Evolutionary conservation across 2,797 vertebrate species (phyloP), one percentile per base, ranked within the genome.

Genomic region (Natrix natrix): DNA sequence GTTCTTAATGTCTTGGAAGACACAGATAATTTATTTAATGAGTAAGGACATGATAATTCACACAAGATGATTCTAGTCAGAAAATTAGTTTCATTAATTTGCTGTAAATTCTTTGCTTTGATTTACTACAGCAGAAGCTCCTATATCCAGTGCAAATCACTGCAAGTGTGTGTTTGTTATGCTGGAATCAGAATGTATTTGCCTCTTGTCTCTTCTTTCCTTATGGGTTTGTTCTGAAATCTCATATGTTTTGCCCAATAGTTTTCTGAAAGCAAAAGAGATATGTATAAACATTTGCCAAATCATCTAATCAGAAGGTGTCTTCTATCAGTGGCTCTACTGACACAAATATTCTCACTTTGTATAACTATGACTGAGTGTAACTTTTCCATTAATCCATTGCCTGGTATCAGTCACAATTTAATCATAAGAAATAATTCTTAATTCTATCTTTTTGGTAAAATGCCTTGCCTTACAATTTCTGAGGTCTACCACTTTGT

Each of bases 21-120:
- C 96, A 96, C 95, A 94, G 94, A 97, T 97, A 97, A 98, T 98
- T 98, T 97, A 97, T 98, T 97, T 98, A 97, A 98, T 96, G 97
- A 97, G 96, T 96, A 97, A 96, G 98, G 97, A 97, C 97, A 97
- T 63, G 87, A 97, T 97, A 96, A 97, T 97, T 97, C 97, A 97
- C 96, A 96, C 96, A 97, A 91, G 94, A 97, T 97, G 95, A 97
- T 97, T 98, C 96, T 95, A 97, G 96, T 96, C 97, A 97, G 97
- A 98, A 97, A 98, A 98, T 97, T 97, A 97, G 96, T 97, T 97
- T 97, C 97, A 97, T 98, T 98, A 98, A 98, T 98, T 98, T 97
- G 87, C 96, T 96, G 94, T 95, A 97, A 97, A 97, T 95, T 96
- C 56, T 55, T 94, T 95, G 93, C 94, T 93, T 96, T 97, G 97